phyloP scores from a whole-genome alignment of 2,888 invertebrate genomes.

The Lymantria monacha region DNA sequence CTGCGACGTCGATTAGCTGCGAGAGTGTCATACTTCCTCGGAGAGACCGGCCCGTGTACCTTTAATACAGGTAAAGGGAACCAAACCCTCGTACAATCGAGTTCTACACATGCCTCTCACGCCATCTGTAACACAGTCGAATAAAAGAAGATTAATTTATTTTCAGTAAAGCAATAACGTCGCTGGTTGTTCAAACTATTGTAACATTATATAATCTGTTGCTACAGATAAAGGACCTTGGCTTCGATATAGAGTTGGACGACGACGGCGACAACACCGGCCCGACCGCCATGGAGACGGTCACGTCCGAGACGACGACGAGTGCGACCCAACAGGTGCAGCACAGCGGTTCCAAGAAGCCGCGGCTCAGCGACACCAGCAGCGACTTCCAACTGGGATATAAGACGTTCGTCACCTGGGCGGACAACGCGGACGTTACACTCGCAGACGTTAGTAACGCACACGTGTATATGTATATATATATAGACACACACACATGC shows the following conservation, averaged over 20 bases:
- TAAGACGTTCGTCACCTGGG: conserved; percentile 71
- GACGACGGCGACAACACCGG: conserved; percentile 39
- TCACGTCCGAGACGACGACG: background rate
- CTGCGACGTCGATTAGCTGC: too few species aligned
- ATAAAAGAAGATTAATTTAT: too few species aligned
- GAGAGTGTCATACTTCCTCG: too few species aligned
- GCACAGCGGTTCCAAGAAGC: conserved; percentile 51
- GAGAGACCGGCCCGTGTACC: too few species aligned
- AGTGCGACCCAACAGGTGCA: conserved; percentile 3
- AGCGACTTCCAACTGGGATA: conserved; percentile 79
- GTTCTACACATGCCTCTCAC: too few species aligned
- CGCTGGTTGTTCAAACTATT: too few species aligned
- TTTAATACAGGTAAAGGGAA: too few species aligned
- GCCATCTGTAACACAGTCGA: too few species aligned
- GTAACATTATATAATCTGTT: conserved; percentile 23
- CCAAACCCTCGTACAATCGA: too few species aligned
- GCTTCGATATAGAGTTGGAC: conserved; percentile 76
- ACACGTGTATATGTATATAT: too few species aligned
- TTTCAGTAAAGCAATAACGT: too few species aligned
- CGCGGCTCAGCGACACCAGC: conserved; percentile 41
- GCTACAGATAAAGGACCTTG: conserved; percentile 82
- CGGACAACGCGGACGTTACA: conserved; percentile 57
- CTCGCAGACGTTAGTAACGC: conserved; percentile 42
- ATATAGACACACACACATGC: background rate
- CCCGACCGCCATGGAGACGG: conserved; percentile 42